Base-by-base conservation (phyloP, 2,888 invertebrate species). In the Pilophorus perplexus region DNA sequence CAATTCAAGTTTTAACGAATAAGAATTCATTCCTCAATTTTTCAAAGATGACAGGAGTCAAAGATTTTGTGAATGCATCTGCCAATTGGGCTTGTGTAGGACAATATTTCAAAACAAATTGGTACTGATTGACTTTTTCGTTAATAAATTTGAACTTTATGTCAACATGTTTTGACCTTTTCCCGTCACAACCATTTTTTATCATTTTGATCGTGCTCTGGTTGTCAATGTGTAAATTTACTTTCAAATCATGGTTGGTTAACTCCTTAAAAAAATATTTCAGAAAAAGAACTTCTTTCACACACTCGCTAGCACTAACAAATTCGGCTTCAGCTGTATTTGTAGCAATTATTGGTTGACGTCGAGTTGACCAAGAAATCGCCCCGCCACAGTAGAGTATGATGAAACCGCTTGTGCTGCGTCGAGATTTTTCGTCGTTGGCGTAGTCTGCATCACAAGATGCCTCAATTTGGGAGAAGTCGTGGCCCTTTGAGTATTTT, bases 281-380 rank as follows among this genome's bases (percentile, higher is more conserved):
- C 40, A 74, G 20, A 54, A 69, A 72, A 6, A 70, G 5, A 1
- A 74, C 22, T 68, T 73, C 73, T 60, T 70, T 70, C 4, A 48
- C 65, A 62, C 68, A 69, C 44, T 71, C 72, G 20, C 67, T 67
- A 23, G 71, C 70, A 38, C 73, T 71, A 6, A 74, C 57, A 27
- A 50, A 67, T 25, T 64, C 67, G 1, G 62, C 67, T 64, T 67
- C 67, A 20, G 59, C 59, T 2, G 59, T 66, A 27, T 28, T 59
- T 1, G 3, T 14, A 1, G 65, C 65, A 1, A 65, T 37, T 1
- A 65, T 2, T 3, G 65, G 42, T 20, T 62, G 67, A 10, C n/a
- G 12, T 37, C 20, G 22, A 1, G 60, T 22, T 5, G 68, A 64
- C 73, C 74, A 74, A 1, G 59, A 46, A 2, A 74, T 69, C 20